Percentiles rank a stretch among this genome's conserved stretches.
phyloP scores from a whole-genome alignment of 2,888 invertebrate species.

The Epirrita christyi region DNA sequence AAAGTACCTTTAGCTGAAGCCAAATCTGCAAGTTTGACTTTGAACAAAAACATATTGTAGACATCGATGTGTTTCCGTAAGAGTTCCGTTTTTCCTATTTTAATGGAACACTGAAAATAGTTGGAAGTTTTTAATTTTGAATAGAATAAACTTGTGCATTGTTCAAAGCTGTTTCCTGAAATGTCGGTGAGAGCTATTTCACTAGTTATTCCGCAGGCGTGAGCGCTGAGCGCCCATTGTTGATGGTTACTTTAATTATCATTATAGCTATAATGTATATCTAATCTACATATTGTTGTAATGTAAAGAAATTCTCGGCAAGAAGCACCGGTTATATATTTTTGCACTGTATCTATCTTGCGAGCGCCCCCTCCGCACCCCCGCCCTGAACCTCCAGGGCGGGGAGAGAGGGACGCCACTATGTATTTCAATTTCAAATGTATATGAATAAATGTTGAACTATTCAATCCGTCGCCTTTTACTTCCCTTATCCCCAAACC shows the following conservation, averaged over 20 bases:
- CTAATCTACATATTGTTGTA: constrained; percentile 53
- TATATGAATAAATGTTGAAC: constrained; percentile 79
- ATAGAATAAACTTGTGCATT: too few species aligned
- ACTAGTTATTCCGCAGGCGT: background rate
- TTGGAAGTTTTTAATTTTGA: too few species aligned
- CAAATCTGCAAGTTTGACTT: too few species aligned
- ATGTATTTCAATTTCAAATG: constrained; percentile 65
- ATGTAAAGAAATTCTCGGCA: constrained; percentile 45
- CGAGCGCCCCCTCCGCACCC: constrained; percentile 21
- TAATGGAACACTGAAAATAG: too few species aligned
- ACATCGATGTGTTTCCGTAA: too few species aligned
- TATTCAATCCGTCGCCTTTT: constrained; percentile 49
- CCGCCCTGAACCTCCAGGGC: constrained; percentile 15
- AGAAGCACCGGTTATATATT: constrained; percentile 75
- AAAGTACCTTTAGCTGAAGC: too few species aligned
- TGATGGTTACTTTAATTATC: constrained; percentile 1
- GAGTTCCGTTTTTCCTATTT: too few species aligned
- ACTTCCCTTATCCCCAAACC: background rate
- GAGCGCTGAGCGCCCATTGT: background rate
- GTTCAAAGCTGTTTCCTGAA: background rate
- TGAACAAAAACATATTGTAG: too few species aligned
- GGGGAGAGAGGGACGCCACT: constrained; percentile 36
- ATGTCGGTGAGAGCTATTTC: background rate
- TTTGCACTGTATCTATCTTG: constrained; percentile 63
- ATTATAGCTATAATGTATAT: constrained; percentile 51